Base-by-base conservation (phyloP, 1,140 invertebrate species). In the Leguminivora glycinivorella region DNA sequence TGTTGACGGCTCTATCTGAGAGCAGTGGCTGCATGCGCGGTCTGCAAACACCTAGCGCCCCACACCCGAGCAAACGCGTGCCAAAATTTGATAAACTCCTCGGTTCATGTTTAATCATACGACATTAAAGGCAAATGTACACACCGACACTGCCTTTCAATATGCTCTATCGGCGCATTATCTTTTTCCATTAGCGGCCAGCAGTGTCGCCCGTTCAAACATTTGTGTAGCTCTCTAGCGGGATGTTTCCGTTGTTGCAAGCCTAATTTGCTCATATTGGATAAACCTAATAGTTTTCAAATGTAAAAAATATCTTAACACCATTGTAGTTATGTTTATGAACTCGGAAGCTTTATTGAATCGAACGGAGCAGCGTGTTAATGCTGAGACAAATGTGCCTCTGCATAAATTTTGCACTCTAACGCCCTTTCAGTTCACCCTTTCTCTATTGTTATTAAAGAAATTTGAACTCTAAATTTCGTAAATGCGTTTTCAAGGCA, bases 41-140 rank as follows among this genome's bases (percentile, higher is more conserved):
- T 82, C 72, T 68, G 79, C 84, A 88, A 88, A 88, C 82, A 88
- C 72, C 75, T 80, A 75, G 70, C 74, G 40, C 73, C 72, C 78
- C 80, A 71, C 72, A 76, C 74, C 78, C 74, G 69, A 79, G 75
- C 80, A 82, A 83, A 86, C 86, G 86, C 81, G 84, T 88, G 86
- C 83, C 83, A 87, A 87, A 87, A 84, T 84, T 87, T 85, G 84
- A 85, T 87, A 88, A 83, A 87, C 79, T 83, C 83, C 76, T 81
- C 76, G 68, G 75, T 87, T 84, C 79, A 87, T 87, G 83, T 87
- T 84, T 85, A 84, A 87, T 88, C 83, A 88, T 86, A 81, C 80
- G 80, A 86, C 80, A 86, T 86, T 88, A 85, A 85, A 85, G 85
- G 83, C 83, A 75, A 80, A 81, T 78, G 80, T 83, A 80, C 79